phyloP scores from a whole-genome alignment of 2,888 invertebrate species.

The Endotricha flammealis region DNA sequence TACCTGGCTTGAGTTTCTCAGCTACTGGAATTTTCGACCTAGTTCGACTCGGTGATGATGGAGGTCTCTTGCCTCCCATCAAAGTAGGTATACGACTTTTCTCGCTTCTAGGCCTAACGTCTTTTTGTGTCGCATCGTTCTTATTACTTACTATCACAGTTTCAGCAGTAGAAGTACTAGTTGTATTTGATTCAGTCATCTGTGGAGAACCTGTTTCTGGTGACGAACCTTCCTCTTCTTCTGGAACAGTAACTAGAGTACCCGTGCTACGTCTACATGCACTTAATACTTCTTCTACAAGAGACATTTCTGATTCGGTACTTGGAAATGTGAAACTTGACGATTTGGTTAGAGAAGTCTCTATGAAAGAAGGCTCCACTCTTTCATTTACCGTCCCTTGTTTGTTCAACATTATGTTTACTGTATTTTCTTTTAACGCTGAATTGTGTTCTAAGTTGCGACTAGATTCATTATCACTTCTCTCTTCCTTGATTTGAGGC shows the following conservation, averaged over 20 bases:
- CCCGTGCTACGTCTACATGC: constrained; percentile 65
- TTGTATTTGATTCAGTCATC: constrained; percentile 82
- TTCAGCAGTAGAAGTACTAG: constrained; percentile 84
- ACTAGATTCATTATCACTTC: constrained; percentile 55
- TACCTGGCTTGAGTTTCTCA: constrained; percentile 37
- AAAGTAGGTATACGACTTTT: constrained; percentile 78
- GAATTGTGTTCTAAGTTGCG: constrained; percentile 51
- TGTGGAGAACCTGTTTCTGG: constrained; percentile 75
- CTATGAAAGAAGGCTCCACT: constrained; percentile 42
- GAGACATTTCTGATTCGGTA: constrained; percentile 57
- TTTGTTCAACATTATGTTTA: constrained; percentile 60
- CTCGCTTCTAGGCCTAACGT: constrained; percentile 62
- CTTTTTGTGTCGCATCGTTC: constrained; percentile 53
- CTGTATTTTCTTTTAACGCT: constrained; percentile 62
- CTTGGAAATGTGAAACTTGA: constrained; percentile 52
- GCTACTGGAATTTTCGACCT: constrained; percentile 66
- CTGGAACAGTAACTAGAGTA: constrained; percentile 78
- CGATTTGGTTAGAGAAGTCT: constrained; percentile 52
- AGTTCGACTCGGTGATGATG: constrained; percentile 58
- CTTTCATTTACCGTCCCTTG: constrained; percentile 37
- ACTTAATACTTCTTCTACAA: constrained; percentile 66
- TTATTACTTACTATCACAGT: constrained; percentile 83
- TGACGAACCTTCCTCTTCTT: constrained; percentile 80
- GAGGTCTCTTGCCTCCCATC: constrained; percentile 68
- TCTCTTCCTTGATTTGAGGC: constrained; percentile 44